Percentiles rank a stretch among this genome's conserved stretches.
Evolutionary conservation across 64 coral and sea anemone genomes (phyloP).

Genomic region (Acropora tenuis): DNA sequence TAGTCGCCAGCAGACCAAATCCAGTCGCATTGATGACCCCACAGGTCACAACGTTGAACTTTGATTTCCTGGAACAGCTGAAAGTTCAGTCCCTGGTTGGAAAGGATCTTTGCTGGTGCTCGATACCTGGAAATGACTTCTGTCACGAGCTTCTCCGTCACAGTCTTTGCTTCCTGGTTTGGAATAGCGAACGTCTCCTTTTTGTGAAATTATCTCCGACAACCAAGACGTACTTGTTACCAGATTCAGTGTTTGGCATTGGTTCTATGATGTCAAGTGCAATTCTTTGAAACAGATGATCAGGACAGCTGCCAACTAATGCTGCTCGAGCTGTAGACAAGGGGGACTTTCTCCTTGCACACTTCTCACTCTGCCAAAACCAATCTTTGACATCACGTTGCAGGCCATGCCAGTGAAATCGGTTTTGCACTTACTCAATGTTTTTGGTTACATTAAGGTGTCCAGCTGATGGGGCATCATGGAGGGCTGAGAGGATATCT

Average conservation of each 20-base stretch:
- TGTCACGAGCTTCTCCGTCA: too few relatives aligned
- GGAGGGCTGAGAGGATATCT: conserved; percentile 20
- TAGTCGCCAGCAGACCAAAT: conserved; percentile 58
- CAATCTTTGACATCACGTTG: neutral
- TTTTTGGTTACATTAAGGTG: conserved; percentile 23
- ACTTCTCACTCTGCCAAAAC: neutral
- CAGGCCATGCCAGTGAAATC: conserved; percentile 23
- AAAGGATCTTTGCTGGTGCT: too few relatives aligned
- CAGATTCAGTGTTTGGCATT: too few relatives aligned
- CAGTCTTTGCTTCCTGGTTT: too few relatives aligned
- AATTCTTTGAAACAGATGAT: too few relatives aligned
- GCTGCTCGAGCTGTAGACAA: neutral
- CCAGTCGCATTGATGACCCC: conserved; percentile 53
- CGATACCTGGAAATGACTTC: too few relatives aligned
- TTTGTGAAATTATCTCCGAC: too few relatives aligned
- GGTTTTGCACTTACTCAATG: neutral
- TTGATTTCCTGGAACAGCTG: neutral
- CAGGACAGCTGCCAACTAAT: neutral
- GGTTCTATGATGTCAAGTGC: too few relatives aligned
- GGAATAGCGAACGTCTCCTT: too few relatives aligned
- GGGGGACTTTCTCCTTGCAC: neutral
- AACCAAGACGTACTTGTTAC: too few relatives aligned
- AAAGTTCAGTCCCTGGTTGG: too few relatives aligned
- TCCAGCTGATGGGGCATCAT: conserved; percentile 16
- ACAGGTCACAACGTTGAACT: conserved; percentile 53